Conservation (phyloP, 2,797 vertebrate species). For the Heteromormyrus szaboi region DNA sequence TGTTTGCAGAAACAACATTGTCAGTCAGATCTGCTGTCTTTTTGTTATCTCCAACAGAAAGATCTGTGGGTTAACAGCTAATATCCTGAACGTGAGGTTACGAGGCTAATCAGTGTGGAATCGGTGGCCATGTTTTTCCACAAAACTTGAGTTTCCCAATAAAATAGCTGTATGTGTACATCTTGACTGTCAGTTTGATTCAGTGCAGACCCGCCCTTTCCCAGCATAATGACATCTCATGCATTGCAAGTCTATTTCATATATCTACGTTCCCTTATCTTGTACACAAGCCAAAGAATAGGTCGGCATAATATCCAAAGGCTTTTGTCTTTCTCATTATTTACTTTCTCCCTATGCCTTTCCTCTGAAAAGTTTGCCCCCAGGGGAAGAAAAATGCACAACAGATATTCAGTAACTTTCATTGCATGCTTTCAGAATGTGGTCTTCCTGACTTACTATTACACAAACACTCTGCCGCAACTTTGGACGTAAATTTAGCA, state of each 20-base stretch:
- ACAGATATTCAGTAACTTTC: background rate
- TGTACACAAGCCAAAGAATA: background rate
- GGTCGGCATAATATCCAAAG: background rate
- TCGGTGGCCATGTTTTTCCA: background rate
- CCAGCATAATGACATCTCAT: background rate
- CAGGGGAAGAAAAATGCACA: background rate
- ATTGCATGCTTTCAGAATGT: background rate
- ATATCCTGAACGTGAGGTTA: background rate
- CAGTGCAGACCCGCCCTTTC: background rate
- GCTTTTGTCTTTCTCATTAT: background rate
- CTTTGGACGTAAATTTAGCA: background rate
- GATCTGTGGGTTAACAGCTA: background rate
- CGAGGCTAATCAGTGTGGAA: background rate
- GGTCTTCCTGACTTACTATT: background rate
- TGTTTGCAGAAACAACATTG: background rate
- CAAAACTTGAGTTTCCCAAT: background rate
- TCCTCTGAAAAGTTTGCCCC: background rate
- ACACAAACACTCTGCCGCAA: background rate
- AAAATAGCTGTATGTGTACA: background rate
- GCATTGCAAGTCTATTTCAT: background rate
- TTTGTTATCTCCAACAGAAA: background rate
- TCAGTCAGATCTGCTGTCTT: background rate
- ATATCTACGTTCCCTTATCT: background rate
- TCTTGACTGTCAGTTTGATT: background rate
- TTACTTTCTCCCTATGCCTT: background rate